Evolutionary conservation across 2,113 vertebrate species (phyloP).

Genomic region (Coptodon rendalli): DNA sequence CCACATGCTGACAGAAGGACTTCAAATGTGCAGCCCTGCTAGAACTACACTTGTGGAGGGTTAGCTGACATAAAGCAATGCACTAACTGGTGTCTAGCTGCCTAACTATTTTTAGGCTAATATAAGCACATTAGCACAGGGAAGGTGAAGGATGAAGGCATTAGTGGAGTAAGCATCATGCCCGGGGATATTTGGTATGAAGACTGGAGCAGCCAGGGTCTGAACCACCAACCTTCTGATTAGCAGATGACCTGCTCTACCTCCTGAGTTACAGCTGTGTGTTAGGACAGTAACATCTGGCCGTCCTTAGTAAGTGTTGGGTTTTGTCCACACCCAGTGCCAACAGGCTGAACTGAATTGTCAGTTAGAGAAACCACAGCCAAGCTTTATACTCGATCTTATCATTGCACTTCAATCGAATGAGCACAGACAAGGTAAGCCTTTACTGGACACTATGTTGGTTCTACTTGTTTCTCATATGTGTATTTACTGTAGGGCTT

Average conservation of each 20-base stretch:
- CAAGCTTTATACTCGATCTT: too few relatives aligned
- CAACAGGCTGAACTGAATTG: not conserved
- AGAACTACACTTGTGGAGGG: not conserved
- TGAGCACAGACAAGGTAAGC: too few relatives aligned
- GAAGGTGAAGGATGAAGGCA: not conserved
- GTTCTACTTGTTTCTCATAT: not conserved
- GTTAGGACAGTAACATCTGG: not conserved
- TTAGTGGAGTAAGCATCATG: not conserved
- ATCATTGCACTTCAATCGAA: not conserved
- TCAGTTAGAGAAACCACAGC: not conserved
- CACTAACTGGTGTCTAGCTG: not conserved
- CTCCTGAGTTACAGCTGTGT: not conserved
- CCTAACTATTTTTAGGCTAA: not conserved
- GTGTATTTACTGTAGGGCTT: not conserved
- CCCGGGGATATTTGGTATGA: fast-evolving
- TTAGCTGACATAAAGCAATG: not conserved
- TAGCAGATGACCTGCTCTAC: not conserved
- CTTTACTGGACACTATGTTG: fast-evolving
- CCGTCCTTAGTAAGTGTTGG: not conserved
- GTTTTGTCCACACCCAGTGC: not conserved
- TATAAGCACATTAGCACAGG: not conserved
- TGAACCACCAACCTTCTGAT: not conserved
- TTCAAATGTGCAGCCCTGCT: too few relatives aligned
- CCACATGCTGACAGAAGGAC: too few relatives aligned
- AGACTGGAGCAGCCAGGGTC: not conserved